Percentiles rank a stretch among this genome's conserved stretches.
Conservation (phyloP, 2,797 vertebrate genomes). For the Anabacerthia variegaticeps region DNA sequence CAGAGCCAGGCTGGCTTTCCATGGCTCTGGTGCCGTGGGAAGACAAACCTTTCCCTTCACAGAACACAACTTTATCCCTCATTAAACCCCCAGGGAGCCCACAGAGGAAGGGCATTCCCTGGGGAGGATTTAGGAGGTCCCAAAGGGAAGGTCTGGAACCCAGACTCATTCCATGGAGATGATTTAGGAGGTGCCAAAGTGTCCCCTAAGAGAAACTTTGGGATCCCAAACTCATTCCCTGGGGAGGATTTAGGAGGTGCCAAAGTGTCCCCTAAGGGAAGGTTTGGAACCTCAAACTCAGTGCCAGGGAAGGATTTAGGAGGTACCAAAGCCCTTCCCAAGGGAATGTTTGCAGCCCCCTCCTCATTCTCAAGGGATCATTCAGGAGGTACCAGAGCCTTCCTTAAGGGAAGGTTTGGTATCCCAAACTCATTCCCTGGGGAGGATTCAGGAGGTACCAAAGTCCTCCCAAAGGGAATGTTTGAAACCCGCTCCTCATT, state of each 20-base stretch:
- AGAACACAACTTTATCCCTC: background rate
- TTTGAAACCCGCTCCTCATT: background rate
- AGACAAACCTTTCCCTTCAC: fast-evolving
- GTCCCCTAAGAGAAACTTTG: too few species aligned
- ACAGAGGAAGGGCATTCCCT: background rate
- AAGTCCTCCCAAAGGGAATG: fast-evolving
- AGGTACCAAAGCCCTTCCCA: background rate
- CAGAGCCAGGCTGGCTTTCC: fast-evolving
- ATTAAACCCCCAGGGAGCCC: fast-evolving
- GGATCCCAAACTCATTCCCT: too few species aligned
- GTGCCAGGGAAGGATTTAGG: background rate
- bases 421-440: background rate
- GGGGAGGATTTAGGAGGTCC: fast-evolving
- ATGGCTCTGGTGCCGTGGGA: fast-evolving
- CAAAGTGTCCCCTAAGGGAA: background rate
- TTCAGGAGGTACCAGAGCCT: too few species aligned
- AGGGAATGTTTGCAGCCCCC: background rate
- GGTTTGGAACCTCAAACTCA: background rate
- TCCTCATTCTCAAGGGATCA: background rate
- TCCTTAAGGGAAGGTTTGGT: fast-evolving
- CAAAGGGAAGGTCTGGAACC: too few species aligned
- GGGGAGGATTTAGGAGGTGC: background rate
- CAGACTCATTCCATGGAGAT: fast-evolving
- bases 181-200: background rate
- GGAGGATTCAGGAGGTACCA: background rate